Percentiles rank a stretch among this genome's conserved stretches.
Evolutionary conservation across 2,888 invertebrate species (phyloP).

Genomic region (Chromoteleia sp.): DNA sequence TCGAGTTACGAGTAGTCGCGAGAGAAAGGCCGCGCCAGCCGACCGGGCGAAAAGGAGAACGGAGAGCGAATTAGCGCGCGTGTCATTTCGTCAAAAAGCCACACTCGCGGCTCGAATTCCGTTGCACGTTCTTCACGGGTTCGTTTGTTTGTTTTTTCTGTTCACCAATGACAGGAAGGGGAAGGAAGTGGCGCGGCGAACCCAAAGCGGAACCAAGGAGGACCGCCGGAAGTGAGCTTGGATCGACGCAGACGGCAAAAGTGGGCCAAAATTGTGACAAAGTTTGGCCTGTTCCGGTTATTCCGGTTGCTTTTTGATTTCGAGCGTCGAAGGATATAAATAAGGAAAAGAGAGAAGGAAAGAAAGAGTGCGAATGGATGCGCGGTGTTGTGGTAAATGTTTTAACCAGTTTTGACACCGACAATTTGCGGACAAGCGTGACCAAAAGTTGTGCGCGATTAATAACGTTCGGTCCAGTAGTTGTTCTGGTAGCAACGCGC

Average conservation of each 20-base stretch:
- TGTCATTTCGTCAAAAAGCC: slow-evolving; percentile 51
- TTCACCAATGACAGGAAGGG: slow-evolving; percentile 32
- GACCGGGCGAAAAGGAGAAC: slow-evolving; percentile 69
- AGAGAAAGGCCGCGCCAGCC: slow-evolving; percentile 65
- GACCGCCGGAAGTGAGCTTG: not conserved
- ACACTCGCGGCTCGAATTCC: slow-evolving; percentile 1
- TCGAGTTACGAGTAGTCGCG: slow-evolving; percentile 64
- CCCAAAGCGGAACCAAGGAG: slow-evolving; percentile 8
- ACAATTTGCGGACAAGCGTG: slow-evolving; percentile 33
- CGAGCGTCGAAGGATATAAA: not conserved
- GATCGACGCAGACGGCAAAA: not conserved
- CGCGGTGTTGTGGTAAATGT: no score
- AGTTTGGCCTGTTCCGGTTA: slow-evolving; percentile 1
- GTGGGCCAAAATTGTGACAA: no score
- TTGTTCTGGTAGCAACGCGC: slow-evolving; percentile 60
- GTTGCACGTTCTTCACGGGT: slow-evolving; percentile 9
- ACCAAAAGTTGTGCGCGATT: slow-evolving; percentile 46
- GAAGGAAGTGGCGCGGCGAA: slow-evolving; percentile 16
- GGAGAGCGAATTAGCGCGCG: slow-evolving; percentile 67
- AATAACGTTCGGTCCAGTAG: slow-evolving; percentile 34
- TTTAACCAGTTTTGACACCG: not conserved
- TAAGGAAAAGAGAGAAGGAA: no score
- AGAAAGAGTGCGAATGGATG: no score
- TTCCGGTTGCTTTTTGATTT: not conserved
- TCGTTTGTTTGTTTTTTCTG: slow-evolving; percentile 9